phyloP scores from a whole-genome alignment of 2,797 vertebrate species.

The Hybognathus amarus region DNA sequence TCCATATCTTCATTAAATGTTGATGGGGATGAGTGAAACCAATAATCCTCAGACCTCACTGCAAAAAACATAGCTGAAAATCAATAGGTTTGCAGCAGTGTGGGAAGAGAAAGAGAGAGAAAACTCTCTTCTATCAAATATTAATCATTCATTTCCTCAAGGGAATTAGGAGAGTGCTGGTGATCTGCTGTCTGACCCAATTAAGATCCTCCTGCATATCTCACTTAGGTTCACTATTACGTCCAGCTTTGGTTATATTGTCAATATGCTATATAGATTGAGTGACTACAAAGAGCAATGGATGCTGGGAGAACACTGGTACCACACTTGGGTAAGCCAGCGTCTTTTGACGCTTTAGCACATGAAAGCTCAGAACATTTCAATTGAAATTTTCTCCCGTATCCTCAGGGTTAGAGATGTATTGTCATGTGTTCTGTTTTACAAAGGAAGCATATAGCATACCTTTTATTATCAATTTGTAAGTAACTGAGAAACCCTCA shows the following conservation, averaged over 20 bases:
- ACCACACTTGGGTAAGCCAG: neutral
- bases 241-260: slow-evolving; percentile 55
- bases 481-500: slow-evolving; percentile 15
- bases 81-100: slow-evolving; percentile 74
- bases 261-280: slow-evolving; percentile 43
- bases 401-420: slow-evolving; percentile 41
- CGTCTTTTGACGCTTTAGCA: neutral
- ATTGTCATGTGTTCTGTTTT: slow-evolving; percentile 9
- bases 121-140: slow-evolving; percentile 75
- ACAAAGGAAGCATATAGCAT: slow-evolving; percentile 17
- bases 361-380: slow-evolving; percentile 14
- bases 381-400: slow-evolving; percentile 31
- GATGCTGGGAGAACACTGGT: slow-evolving; percentile 55
- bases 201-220: slow-evolving; percentile 69
- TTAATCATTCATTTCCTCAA: slow-evolving; percentile 70
- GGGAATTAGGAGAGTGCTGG: slow-evolving; percentile 65
- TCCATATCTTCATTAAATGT: slow-evolving; percentile 77
- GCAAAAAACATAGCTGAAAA: slow-evolving; percentile 71
- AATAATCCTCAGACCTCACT: slow-evolving; percentile 72
- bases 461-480: slow-evolving; percentile 17
- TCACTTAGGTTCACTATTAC: slow-evolving; percentile 58
- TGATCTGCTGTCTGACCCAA: slow-evolving; percentile 73
- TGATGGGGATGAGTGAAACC: slow-evolving; percentile 77
- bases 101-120: slow-evolving; percentile 51
- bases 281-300: slow-evolving; percentile 60